A percentile compares a stretch with the other conserved stretches of the same genome.
These are phyloP conservation scores for Salticus scenicus DNA, from an alignment of 2,888 invertebrate genomes.

Conservation along the genomic window DNA sequence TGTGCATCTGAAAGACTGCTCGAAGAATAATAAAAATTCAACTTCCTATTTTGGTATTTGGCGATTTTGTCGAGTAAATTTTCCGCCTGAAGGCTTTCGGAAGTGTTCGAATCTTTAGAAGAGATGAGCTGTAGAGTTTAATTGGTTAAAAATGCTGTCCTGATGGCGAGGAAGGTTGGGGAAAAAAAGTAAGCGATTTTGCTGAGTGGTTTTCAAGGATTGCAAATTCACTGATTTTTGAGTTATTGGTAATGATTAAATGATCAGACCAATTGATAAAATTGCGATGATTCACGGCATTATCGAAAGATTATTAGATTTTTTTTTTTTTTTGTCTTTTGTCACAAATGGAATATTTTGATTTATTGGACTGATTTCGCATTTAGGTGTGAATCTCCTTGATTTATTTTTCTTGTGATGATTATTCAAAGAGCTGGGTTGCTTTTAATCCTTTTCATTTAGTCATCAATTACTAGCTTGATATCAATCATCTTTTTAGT, in stretches of 20 bases:
- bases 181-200: neutral
- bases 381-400: too few species aligned
- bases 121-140: neutral
- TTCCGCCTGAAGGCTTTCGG: neutral
- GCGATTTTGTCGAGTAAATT: neutral
- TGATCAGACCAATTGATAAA: neutral
- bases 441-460: too few species aligned
- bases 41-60: neutral
- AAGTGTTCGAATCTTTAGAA: neutral
- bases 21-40: neutral
- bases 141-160: slow-evolving; percentile 3
- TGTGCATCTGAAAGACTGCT: neutral
- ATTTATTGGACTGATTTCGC: too few species aligned
- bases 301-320: too few species aligned
- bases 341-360: too few species aligned
- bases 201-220: neutral
- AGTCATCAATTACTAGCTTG: too few species aligned
- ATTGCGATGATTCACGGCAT: neutral
- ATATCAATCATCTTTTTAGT: too few species aligned
- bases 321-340: too few species aligned
- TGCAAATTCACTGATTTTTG: neutral
- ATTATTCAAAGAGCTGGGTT: too few species aligned
- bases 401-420: too few species aligned
- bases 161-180: too few species aligned
- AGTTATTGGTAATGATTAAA: neutral